A percentile compares a stretch with the other conserved stretches of the same genome.
These are phyloP conservation scores for Hoplodrina ambigua DNA, from an alignment of 2,888 invertebrate genomes.

Conservation along the genomic window DNA sequence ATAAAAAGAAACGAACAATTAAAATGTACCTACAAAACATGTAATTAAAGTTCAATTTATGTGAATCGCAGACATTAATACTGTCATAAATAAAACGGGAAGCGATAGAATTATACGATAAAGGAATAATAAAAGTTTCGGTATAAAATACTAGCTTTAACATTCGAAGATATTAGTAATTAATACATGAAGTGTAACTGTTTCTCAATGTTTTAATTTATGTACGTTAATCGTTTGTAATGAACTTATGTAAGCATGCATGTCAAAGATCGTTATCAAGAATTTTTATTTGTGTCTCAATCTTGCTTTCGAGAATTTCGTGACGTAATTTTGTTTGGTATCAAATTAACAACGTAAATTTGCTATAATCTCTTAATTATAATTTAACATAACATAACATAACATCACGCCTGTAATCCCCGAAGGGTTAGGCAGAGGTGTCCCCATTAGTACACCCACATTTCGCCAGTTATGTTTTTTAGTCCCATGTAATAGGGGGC, in stretches of 20 bases:
- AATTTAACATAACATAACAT: no score
- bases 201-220: constrained; percentile 27
- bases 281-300: background rate
- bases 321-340: background rate
- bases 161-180: constrained; percentile 40
- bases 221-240: constrained; percentile 8
- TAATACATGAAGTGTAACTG: constrained; percentile 38
- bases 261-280: constrained; percentile 8
- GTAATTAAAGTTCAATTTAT: constrained; percentile 79
- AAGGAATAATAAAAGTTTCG: constrained; percentile 50
- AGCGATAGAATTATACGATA: constrained; percentile 73
- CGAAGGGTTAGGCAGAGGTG: no score
- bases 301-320: background rate
- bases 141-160: constrained; percentile 21
- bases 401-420: no score
- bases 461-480: no score
- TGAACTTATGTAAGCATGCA: background rate
- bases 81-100: constrained; percentile 74
- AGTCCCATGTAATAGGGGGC: no score
- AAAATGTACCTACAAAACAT: constrained; percentile 67
- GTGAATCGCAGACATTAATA: constrained; percentile 78
- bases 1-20: constrained; percentile 57
- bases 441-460: no score
- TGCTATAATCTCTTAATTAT: no score
- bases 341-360: background rate